These are phyloP conservation scores for Wasmannia auropunctata DNA, from an alignment of 1,140 invertebrate genomes.

Conservation along the genomic window DNA sequence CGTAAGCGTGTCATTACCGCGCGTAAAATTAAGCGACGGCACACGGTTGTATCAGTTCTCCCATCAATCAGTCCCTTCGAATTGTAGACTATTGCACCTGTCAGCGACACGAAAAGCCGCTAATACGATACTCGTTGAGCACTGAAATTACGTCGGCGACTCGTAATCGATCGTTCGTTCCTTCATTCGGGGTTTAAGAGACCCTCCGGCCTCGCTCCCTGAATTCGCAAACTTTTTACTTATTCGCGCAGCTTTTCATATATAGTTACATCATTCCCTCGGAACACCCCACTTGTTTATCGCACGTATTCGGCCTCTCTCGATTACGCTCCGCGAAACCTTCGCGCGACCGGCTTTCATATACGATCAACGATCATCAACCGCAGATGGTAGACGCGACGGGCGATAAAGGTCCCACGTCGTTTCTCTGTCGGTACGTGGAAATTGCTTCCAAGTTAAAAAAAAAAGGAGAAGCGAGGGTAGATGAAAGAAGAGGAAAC, in stretches of 20 bases:
- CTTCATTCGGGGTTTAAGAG: not conserved
- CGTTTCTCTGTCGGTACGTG: not conserved
- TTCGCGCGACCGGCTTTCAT: not conserved
- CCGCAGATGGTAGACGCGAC: not conserved
- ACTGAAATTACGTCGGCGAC: constrained; percentile 49
- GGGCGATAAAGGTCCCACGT: constrained; percentile 10
- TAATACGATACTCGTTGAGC: not conserved
- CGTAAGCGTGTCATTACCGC: constrained; percentile 74
- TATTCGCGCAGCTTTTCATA: not conserved
- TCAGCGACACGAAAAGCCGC: not conserved
- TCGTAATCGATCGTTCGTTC: constrained; percentile 9
- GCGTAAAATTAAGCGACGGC: constrained; percentile 71
- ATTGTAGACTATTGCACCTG: constrained; percentile 44
- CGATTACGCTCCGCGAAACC: not conserved
- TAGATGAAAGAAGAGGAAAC: constrained; percentile 47
- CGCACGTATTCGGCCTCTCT: not conserved
- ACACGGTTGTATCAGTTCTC: constrained; percentile 63
- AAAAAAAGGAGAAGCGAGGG: not conserved
- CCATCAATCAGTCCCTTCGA: constrained; percentile 72
- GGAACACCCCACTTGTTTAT: not conserved
- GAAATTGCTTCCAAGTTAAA: constrained; percentile 16
- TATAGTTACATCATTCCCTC: not conserved
- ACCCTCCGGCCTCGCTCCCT: not conserved
- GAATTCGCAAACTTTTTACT: not conserved
- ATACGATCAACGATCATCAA: constrained; percentile 17